Percentiles rank a stretch among this genome's conserved stretches.
Evolutionary conservation across 2,113 vertebrate species (phyloP).

Genomic region (Passer montanus): DNA sequence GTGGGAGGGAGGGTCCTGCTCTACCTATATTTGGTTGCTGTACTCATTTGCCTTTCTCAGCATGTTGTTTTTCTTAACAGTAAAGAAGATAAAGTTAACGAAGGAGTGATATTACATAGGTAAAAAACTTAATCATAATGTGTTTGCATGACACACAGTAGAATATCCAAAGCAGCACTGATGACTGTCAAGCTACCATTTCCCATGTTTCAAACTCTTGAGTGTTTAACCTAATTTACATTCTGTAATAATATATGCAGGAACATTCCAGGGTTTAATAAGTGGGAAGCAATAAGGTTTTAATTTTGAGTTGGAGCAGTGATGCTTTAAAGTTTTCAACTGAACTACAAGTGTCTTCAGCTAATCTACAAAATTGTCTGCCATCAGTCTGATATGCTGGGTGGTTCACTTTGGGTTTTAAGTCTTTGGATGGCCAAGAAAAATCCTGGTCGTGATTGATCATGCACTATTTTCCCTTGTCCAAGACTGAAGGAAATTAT

Average conservation of each 20-base stretch:
- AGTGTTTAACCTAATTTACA: not conserved
- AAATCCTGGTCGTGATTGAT: not conserved
- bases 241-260: not conserved
- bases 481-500: not conserved
- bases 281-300: not conserved
- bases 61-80: not conserved
- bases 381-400: not conserved
- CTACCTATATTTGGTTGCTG: not conserved
- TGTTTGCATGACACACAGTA: not conserved
- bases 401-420: not conserved
- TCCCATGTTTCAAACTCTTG: not conserved
- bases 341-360: not conserved
- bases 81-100: slow-evolving; percentile 15
- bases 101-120: not conserved
- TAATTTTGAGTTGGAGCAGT: not conserved
- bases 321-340: not conserved
- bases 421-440: not conserved
- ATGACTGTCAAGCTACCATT: not conserved
- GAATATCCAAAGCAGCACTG: slow-evolving; percentile 16
- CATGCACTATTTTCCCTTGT: not conserved
- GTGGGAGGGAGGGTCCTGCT: not conserved
- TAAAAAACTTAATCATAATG: not conserved
- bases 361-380: not conserved
- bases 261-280: not conserved
- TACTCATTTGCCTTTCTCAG: slow-evolving; percentile 1